Conservation (phyloP, 2,113 vertebrate species). For the Speoplatyrhinus poulsoni region DNA sequence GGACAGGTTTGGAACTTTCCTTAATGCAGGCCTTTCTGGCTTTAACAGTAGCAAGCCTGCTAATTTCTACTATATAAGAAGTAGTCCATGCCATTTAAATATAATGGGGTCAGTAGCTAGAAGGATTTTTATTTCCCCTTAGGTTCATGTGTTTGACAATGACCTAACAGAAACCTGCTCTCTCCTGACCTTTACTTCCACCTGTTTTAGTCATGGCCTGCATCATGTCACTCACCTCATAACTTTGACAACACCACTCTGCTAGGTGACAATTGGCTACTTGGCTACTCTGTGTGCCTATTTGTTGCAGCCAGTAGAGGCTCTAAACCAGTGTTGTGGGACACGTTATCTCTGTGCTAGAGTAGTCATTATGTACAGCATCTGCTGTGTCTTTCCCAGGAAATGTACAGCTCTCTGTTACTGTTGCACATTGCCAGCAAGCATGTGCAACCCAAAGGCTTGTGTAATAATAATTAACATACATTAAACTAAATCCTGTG, state of each 20-base stretch:
- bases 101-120: constrained; percentile 32
- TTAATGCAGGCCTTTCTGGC: too few species aligned
- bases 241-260: constrained; percentile 68
- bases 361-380: constrained; percentile 26
- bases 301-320: constrained; percentile 44
- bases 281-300: constrained; percentile 56
- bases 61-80: too few species aligned
- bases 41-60: too few species aligned
- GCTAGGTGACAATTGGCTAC: constrained; percentile 65
- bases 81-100: constrained; percentile 4
- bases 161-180: constrained; percentile 68
- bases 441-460: neutral
- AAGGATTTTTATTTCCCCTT: constrained; percentile 68
- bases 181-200: constrained; percentile 71
- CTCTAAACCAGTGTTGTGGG: constrained; percentile 32
- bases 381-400: constrained; percentile 45
- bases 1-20: too few species aligned
- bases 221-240: constrained; percentile 77
- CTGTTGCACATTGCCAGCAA: constrained; percentile 31
- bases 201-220: constrained; percentile 69
- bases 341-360: constrained; percentile 57
- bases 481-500: too few species aligned
- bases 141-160: constrained; percentile 55
- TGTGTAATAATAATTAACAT: neutral
- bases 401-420: constrained; percentile 34